phyloP scores from a whole-genome alignment of 2,888 invertebrate species.

The Lepas anatifera region DNA sequence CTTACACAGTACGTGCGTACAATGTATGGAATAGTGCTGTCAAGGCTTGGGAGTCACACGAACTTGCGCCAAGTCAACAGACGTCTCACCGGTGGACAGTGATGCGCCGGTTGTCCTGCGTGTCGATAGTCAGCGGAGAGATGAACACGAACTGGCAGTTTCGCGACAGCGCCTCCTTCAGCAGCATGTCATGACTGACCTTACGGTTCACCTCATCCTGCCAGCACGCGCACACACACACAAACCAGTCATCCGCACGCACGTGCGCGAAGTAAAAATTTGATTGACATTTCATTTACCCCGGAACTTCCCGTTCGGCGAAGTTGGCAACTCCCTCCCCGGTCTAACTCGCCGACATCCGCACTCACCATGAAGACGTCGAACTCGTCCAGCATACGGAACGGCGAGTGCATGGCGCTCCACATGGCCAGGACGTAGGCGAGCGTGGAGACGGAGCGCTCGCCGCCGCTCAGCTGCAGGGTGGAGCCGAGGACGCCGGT shows the following conservation, averaged over 20 bases:
- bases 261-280: too few relatives aligned
- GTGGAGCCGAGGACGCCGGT: neutral
- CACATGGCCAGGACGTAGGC: slow-evolving; percentile 86
- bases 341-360: too few relatives aligned
- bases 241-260: too few relatives aligned
- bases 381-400: slow-evolving; percentile 90
- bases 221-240: too few relatives aligned
- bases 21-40: too few relatives aligned
- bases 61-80: too few relatives aligned
- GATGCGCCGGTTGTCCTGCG: neutral
- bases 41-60: too few relatives aligned
- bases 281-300: too few relatives aligned
- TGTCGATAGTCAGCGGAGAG: neutral
- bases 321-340: too few relatives aligned
- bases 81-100: neutral
- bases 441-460: slow-evolving; percentile 89
- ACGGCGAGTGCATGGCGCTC: slow-evolving; percentile 83
- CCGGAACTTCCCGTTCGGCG: too few relatives aligned
- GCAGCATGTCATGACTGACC: neutral
- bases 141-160: neutral
- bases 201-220: neutral
- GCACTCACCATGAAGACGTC: slow-evolving; percentile 86
- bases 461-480: slow-evolving; percentile 68
- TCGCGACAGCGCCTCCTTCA: neutral
- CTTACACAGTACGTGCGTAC: too few relatives aligned